A percentile compares a stretch with the other conserved stretches of the same genome.
Conservation (phyloP, 1,140 invertebrate species). For the Onthophagus taurus region DNA sequence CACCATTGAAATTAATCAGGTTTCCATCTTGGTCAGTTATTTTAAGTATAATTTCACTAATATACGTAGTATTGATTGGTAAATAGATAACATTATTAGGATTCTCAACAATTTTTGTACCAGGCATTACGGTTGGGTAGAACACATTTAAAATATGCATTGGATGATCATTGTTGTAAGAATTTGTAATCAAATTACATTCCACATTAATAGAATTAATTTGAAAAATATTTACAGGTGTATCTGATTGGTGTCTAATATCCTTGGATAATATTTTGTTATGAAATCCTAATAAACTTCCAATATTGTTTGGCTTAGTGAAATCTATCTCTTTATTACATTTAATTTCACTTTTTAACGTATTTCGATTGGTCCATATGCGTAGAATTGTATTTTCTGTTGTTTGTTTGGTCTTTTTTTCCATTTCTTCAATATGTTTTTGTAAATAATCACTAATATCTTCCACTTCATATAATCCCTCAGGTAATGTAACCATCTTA, state of each 20-base stretch:
- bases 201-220: slow-evolving; percentile 19
- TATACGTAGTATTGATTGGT: slow-evolving; percentile 22
- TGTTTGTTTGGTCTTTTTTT: too few species aligned
- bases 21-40: slow-evolving; percentile 26
- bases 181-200: slow-evolving; percentile 24
- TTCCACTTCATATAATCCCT: too few species aligned
- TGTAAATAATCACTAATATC: background rate
- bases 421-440: background rate
- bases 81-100: slow-evolving; percentile 32
- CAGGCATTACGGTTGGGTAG: slow-evolving; percentile 22
- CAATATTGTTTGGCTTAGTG: slow-evolving; percentile 15
- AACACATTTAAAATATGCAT: slow-evolving; percentile 32
- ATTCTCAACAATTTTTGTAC: slow-evolving; percentile 28
- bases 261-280: too few species aligned
- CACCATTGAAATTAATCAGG: slow-evolving; percentile 22
- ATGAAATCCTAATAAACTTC: slow-evolving; percentile 19
- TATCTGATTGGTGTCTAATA: too few species aligned
- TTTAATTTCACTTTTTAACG: slow-evolving; percentile 16
- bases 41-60: slow-evolving; percentile 20
- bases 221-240: too few species aligned
- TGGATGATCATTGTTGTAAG: slow-evolving; percentile 26
- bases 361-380: slow-evolving; percentile 19
- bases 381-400: background rate
- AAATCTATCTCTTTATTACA: slow-evolving; percentile 18
- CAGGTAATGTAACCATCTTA: too few species aligned